These are phyloP conservation scores for Pentalonia nigronervosa DNA, from an alignment of 1,140 invertebrate genomes.

Conservation along the genomic window DNA sequence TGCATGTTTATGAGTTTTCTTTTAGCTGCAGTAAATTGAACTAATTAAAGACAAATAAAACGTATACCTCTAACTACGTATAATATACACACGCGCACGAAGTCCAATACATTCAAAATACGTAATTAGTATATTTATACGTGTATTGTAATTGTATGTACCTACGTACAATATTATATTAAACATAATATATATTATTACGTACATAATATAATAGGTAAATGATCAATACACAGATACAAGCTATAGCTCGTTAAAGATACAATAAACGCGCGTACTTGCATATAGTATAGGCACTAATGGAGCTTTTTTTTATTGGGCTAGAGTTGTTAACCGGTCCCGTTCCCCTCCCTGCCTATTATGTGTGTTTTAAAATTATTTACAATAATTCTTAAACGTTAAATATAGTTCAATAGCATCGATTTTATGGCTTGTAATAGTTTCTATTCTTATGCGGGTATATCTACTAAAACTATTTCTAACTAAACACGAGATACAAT, in stretches of 20 bases:
- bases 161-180: neutral
- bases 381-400: neutral
- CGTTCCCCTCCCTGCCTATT: neutral
- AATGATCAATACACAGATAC: neutral
- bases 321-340: neutral
- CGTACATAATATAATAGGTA: neutral
- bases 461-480: neutral
- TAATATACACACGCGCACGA: neutral
- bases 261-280: neutral
- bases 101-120: neutral
- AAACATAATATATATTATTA: neutral
- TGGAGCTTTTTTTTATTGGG: constrained; percentile 5
- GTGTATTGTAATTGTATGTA: neutral
- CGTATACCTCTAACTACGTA: neutral
- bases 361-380: neutral
- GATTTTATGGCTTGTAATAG: neutral
- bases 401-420: neutral
- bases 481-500: neutral
- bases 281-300: neutral
- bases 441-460: neutral
- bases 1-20: neutral
- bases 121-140: neutral
- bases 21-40: neutral
- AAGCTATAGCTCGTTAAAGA: neutral
- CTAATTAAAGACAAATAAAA: neutral